A percentile compares a stretch with the other conserved stretches of the same genome.
phyloP scores from a whole-genome alignment of 2,113 vertebrate species.

The Corydoras maculifer region DNA sequence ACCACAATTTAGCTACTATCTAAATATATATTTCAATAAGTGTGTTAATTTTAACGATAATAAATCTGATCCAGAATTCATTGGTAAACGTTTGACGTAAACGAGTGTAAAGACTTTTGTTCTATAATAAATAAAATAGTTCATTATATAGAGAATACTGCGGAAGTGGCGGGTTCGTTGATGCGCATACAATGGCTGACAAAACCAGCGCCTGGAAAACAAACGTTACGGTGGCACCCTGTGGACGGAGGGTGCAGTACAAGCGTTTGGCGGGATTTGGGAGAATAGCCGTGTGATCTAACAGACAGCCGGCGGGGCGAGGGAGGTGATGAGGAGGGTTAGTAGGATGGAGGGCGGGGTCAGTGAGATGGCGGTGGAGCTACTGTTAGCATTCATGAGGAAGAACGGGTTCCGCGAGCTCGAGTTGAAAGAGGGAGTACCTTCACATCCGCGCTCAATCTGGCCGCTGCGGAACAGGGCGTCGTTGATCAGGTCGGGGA shows the following conservation, averaged over 20 bases:
- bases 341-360: constrained; percentile 47
- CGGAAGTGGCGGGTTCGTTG: neutral
- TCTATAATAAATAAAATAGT: no score
- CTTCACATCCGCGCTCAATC: constrained; percentile 98
- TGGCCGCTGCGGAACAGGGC: constrained; percentile 93
- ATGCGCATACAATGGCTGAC: no score
- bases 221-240: neutral
- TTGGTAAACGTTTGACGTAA: no score
- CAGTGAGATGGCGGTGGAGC: constrained; percentile 47
- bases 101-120: no score
- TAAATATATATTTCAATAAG: no score
- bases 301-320: constrained; percentile 37
- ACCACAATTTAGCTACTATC: no score
- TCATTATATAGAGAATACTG: neutral
- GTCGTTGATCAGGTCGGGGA: constrained; percentile 90
- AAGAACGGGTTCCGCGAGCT: constrained; percentile 57
- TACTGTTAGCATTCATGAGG: constrained; percentile 64
- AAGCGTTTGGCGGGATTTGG: constrained; percentile 23
- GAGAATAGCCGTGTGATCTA: constrained; percentile 44
- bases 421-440: constrained; percentile 68
- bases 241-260: constrained; percentile 13
- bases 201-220: no score
- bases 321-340: constrained; percentile 48
- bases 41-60: no score
- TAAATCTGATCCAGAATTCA: no score